Base-by-base conservation (phyloP, 2,113 vertebrate species). In the Grammomys dolichurus region DNA sequence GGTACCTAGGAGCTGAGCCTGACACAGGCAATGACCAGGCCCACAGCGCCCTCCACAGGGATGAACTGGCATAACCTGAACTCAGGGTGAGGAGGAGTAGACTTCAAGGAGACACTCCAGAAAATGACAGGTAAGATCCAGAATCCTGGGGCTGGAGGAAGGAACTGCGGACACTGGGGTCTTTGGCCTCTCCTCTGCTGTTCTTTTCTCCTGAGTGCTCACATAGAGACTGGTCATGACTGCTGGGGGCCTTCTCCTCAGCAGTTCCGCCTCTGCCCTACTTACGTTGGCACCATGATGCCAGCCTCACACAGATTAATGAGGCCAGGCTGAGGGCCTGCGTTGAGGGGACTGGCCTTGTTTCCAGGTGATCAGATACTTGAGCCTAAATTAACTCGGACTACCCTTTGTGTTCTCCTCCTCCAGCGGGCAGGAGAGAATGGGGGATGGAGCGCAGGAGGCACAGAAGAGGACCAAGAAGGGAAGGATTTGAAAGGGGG, bases 351-450 rank as follows among this genome's bases (percentile, higher is more conserved):
- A 97, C 89, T 98, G 97, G 97, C 98, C 98, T 98, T 98, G 99
- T 99, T 99, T 99, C 98, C 98, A 98, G 98, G 98, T 99, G 98
- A 98, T 97, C 92, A 98, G 97, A 98, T 98, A 89, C 96, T 97
- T 95, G 96, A 97, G 95, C 97, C 97, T 95, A 97, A 98, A 98
- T 98, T 98, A 97, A 95, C 95, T 90, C 12, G 28, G 91, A 94
- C 94, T 98, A 78, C 1, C 0, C 92, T 96, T 89, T 90, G 46
- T 93, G 92, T 67, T 77, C 48, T 97, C 54, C 87, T 17, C 0
- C 58, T 46, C 6, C 92, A 92, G 67, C 88, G 82, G 76, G 90
- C 92, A 97, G 92, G 65, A 87, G 75, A 67, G 65, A 69, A 33
- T 60, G 16, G 0, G 0, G 72, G 1, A 1, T 70, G 36, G 24